phyloP scores from a whole-genome alignment of 1,140 invertebrate genomes.

The Samia ricini region DNA sequence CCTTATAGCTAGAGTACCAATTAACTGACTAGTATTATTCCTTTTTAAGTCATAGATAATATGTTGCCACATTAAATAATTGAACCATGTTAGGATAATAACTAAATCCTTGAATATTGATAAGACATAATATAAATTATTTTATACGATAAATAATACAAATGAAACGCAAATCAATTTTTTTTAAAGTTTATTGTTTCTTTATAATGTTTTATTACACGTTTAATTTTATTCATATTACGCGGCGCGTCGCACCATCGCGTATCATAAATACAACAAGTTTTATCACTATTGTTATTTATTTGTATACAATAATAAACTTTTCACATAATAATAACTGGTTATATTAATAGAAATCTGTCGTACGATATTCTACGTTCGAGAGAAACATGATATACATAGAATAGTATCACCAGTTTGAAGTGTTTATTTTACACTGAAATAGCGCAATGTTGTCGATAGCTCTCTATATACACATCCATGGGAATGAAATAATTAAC shows the following conservation, averaged over 20 bases:
- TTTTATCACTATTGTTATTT: constrained; percentile 68
- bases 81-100: no score
- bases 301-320: constrained; percentile 75
- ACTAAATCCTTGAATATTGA: no score
- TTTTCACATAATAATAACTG: constrained; percentile 71
- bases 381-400: constrained; percentile 45
- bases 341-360: constrained; percentile 61
- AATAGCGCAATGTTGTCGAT: constrained; percentile 13
- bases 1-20: no score
- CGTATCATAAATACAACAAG: constrained; percentile 70
- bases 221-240: constrained; percentile 71
- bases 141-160: background rate
- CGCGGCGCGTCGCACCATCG: constrained; percentile 39
- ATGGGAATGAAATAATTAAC: constrained; percentile 9
- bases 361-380: constrained; percentile 39
- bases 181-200: constrained; percentile 73
- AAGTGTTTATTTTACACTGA: constrained; percentile 36
- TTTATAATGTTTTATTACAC: constrained; percentile 74
- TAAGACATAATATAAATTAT: background rate
- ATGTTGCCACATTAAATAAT: no score
- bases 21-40: no score
- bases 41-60: no score
- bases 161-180: constrained; percentile 44
- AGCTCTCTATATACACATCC: constrained; percentile 33
- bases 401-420: constrained; percentile 15